Evolutionary conservation across 2,113 vertebrate genomes (phyloP).

Genomic region (Panthera tigris): DNA sequence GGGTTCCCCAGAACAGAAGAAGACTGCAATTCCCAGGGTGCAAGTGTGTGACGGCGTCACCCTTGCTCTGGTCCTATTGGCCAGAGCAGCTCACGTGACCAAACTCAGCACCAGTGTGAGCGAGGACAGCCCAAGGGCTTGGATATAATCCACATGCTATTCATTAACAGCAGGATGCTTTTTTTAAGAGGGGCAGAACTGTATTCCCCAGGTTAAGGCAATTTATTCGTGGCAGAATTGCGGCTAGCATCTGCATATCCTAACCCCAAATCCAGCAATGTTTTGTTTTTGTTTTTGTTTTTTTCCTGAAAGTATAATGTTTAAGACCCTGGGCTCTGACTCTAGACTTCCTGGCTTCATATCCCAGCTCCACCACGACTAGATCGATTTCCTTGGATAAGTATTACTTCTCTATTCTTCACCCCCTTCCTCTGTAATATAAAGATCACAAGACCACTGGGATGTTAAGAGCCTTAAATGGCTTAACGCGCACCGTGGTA

Average conservation of each 20-base stretch:
- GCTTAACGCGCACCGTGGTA: background rate
- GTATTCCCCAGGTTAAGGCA: background rate
- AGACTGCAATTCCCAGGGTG: fast-evolving
- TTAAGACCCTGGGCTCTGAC: background rate
- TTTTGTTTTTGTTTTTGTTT: background rate
- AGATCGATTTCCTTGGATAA: background rate
- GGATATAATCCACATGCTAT: too few relatives aligned
- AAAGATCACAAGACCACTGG: background rate
- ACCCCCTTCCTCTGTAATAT: background rate
- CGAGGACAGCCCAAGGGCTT: background rate
- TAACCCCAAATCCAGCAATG: background rate
- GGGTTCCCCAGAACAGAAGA: background rate
- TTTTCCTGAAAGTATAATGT: background rate
- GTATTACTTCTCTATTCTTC: background rate
- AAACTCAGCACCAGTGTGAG: background rate
- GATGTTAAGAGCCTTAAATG: background rate
- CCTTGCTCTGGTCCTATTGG: background rate
- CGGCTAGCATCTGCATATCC: background rate
- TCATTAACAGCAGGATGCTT: background rate
- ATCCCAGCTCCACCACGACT: background rate
- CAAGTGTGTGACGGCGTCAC: background rate
- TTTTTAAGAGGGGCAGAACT: background rate
- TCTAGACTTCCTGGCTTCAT: background rate
- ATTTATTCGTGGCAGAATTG: background rate
- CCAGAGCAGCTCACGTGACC: background rate